Conservation (phyloP, 1,140 invertebrate species). For the Meloidogyne chitwoodi region DNA sequence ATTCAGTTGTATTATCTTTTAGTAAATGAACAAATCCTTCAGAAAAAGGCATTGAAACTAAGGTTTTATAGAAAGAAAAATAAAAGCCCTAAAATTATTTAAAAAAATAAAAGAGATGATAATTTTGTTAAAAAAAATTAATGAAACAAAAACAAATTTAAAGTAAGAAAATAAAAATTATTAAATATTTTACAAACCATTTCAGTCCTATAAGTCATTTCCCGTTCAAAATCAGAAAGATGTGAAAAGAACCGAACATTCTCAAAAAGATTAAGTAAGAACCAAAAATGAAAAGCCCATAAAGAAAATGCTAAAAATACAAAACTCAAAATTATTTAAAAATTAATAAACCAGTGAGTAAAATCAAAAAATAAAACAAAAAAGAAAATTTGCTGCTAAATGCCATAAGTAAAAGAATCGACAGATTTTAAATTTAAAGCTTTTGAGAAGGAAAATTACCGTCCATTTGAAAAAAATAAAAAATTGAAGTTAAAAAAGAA, state of each 20-base stretch:
- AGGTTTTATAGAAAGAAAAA: conserved; percentile 79
- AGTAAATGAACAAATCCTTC: conserved; percentile 69
- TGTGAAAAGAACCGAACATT: conserved; percentile 65
- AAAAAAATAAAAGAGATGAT: too few species aligned
- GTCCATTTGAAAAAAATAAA: background rate
- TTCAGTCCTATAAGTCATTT: conserved; percentile 65
- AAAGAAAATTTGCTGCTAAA: too few species aligned
- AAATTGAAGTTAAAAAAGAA: background rate
- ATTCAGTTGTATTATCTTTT: conserved; percentile 75
- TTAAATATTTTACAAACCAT: conserved; percentile 60
- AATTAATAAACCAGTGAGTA: background rate
- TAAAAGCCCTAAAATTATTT: conserved; percentile 70
- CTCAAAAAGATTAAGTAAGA: conserved; percentile 62
- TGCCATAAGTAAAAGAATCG: background rate
- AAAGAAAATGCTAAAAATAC: conserved; percentile 42
- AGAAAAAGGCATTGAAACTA: conserved; percentile 69
- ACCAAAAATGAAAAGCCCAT: conserved; percentile 39
- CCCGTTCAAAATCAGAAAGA: conserved; percentile 64
- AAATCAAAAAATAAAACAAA: background rate
- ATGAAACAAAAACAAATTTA: too few species aligned
- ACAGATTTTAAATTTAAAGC: too few species aligned
- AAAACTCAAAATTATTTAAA: background rate
- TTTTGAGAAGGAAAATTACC: too few species aligned
- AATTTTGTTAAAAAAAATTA: too few species aligned
- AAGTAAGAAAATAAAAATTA: too few species aligned